Percentiles rank a stretch among this genome's conserved stretches.
Conservation (phyloP, 2,797 vertebrate genomes). For the Setipinna tenuifilis region DNA sequence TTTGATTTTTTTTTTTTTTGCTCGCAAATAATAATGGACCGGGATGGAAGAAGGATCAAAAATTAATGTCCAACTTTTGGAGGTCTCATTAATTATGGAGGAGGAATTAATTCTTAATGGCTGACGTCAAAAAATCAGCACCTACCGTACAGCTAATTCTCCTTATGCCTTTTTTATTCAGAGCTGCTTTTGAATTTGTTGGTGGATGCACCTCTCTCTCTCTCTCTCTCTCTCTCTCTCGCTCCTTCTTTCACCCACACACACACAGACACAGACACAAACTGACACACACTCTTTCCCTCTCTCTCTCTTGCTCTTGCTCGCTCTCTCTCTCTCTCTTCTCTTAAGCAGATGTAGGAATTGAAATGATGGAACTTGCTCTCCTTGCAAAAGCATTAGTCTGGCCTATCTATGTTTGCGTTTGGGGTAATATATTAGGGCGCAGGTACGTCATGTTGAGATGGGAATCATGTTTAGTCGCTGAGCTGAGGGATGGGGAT, state of each 20-base stretch:
- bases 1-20: conserved; percentile 61
- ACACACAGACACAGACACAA: no score
- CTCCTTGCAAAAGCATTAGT: conserved; percentile 37
- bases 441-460: conserved; percentile 28
- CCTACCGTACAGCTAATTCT: conserved; percentile 66
- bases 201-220: no score
- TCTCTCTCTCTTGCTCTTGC: background rate
- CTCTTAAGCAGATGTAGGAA: conserved; percentile 25
- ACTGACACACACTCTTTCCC: no score
- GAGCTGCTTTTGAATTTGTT: background rate
- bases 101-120: conserved; percentile 81
- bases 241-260: no score
- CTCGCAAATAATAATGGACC: conserved; percentile 77
- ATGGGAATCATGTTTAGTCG: conserved; percentile 46
- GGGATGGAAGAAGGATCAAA: conserved; percentile 70
- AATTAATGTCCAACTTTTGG: conserved; percentile 78
- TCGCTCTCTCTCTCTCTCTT: background rate
- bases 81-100: conserved; percentile 77
- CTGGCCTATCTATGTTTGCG: conserved; percentile 42
- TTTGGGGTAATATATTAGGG: conserved; percentile 43
- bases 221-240: no score
- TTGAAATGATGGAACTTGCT: conserved; percentile 4
- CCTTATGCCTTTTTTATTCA: conserved; percentile 64
- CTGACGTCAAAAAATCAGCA: conserved; percentile 77
- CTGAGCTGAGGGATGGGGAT: conserved; percentile 32